Evolutionary conservation across 2,113 vertebrate species (phyloP), one percentile per base, ranked within the genome.

Genomic region (Ictidomys tridecemlineatus): DNA sequence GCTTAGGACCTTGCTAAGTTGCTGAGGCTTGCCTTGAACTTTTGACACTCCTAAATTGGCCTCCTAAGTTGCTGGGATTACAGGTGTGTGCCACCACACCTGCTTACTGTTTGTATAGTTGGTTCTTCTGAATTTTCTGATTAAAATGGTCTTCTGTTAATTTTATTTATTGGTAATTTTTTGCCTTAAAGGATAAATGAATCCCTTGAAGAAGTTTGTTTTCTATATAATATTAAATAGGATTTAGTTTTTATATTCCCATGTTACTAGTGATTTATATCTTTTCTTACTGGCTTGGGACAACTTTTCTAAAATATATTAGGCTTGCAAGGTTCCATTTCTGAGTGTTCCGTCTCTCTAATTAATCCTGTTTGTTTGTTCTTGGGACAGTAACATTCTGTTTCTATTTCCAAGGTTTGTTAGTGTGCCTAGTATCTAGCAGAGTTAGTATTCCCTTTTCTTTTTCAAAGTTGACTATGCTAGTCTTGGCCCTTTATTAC

Each of bases 91-190:
- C n/a, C n/a, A n/a, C n/a, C n/a, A n/a, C n/a, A n/a, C n/a, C n/a
- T n/a, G n/a, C n/a, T n/a, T n/a, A n/a, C n/a, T n/a, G n/a, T n/a
- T n/a, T n/a, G n/a, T n/a, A n/a, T n/a, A n/a, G 56, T 56, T 97
- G 77, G 24, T 93, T 76, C 30, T 74, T 37, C 39, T n/a, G 83
- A 88, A 14, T 5, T 94, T 85, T 76, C 80, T 11, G 30, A 32
- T 56, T 58, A 42, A 56, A 22, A 65, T 24, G 34, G 53, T 53
- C 51, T 94, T 87, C 32, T 85, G 28, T 74, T 91, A 48, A 30
- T 92, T 58, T 76, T 63, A 89, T 78, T 76, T 70, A 53, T 53
- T 76, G 45, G 78, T 92, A 89, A 13, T n/a, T 70, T 92, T 79
- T 77, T 42, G 74, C 17, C 28, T 92, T 78, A 61, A n/a, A 67